These are phyloP conservation scores for Listronotus oregonensis DNA, from an alignment of 1,140 invertebrate species.

Conservation along the genomic window DNA sequence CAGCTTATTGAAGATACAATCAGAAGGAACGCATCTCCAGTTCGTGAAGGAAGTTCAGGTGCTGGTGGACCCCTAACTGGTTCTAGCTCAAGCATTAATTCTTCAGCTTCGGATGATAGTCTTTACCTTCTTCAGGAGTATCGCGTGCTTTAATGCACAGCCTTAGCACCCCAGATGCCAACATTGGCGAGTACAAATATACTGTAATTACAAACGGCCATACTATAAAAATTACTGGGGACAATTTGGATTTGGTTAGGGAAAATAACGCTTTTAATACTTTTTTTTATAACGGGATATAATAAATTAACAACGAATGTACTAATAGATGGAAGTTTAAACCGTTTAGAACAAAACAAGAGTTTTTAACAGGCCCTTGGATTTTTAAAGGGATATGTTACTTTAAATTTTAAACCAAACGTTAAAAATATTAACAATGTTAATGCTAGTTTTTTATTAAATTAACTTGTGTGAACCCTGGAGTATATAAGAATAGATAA, in stretches of 20 bases:
- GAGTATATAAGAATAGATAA: no score
- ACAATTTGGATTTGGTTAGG: constrained; percentile 80
- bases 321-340: no score
- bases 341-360: no score
- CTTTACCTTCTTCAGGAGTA: constrained; percentile 52
- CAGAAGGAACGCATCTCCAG: constrained; percentile 86
- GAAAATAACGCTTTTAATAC: constrained; percentile 59
- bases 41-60: constrained; percentile 62
- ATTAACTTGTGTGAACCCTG: no score
- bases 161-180: constrained; percentile 81
- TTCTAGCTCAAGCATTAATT: constrained; percentile 71
- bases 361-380: no score
- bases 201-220: constrained; percentile 80
- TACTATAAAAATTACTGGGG: constrained; percentile 81
- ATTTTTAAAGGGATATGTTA: no score
- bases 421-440: no score
- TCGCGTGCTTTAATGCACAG: constrained; percentile 72
- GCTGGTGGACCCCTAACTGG: constrained; percentile 66
- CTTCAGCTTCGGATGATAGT: constrained; percentile 75
- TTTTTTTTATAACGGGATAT: no score
- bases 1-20: constrained; percentile 92
- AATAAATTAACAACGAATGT: no score
- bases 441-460: no score
- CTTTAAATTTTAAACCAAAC: no score
- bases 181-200: constrained; percentile 83